Percentiles rank a stretch among this genome's conserved stretches.
Evolutionary conservation across 2,888 invertebrate species (phyloP).

Genomic region (Phragmatobia fuliginosa): DNA sequence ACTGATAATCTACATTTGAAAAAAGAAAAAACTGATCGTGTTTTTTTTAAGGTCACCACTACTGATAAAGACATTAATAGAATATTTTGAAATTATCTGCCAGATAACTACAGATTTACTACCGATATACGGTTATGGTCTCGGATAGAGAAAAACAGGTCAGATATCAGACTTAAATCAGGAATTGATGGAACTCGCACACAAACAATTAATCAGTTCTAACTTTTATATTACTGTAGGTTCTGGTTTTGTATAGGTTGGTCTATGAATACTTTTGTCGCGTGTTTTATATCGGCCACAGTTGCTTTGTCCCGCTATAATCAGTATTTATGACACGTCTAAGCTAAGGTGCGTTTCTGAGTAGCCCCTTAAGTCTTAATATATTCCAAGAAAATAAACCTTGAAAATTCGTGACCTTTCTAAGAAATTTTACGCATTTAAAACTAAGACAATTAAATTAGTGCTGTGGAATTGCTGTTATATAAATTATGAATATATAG

Average conservation of each 20-base stretch:
- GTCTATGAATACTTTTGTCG: neutral
- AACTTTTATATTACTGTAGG: neutral
- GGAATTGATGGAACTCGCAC: too few species aligned
- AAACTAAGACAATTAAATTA: neutral
- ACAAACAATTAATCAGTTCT: too few species aligned
- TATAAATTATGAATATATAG: neutral
- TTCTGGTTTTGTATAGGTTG: neutral
- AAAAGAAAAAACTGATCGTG: neutral
- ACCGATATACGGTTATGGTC: too few species aligned
- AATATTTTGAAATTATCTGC: too few species aligned
- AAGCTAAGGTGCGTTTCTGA: neutral
- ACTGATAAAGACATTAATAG: too few species aligned
- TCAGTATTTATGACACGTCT: neutral
- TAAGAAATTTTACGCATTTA: neutral
- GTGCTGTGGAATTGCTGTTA: neutral
- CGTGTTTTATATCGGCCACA: neutral
- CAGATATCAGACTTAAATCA: too few species aligned
- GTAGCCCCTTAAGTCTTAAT: neutral
- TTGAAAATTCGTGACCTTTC: neutral
- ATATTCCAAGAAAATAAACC: neutral
- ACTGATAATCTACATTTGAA: neutral
- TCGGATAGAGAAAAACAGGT: too few species aligned
- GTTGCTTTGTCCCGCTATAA: neutral
- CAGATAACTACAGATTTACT: too few species aligned
- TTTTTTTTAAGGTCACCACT: too few species aligned